These are phyloP conservation scores for Epinotia nisella DNA, from an alignment of 2,888 invertebrate genomes.

Conservation along the genomic window DNA sequence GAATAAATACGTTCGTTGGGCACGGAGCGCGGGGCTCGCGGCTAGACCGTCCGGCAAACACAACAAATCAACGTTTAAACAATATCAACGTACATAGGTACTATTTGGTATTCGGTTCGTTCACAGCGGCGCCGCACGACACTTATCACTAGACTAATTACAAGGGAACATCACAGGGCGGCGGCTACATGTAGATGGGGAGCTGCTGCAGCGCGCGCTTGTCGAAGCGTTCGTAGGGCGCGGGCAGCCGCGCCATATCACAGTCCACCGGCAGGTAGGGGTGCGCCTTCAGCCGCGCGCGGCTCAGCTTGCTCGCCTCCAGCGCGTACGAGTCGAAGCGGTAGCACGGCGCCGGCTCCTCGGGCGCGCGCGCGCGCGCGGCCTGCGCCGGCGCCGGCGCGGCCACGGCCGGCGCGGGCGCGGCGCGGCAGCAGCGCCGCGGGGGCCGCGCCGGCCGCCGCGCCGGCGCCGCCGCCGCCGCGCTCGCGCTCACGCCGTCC, in stretches of 20 bases:
- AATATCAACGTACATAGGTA: slow-evolving; percentile 79
- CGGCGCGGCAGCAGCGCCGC: slow-evolving; percentile 59
- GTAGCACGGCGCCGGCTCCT: slow-evolving; percentile 58
- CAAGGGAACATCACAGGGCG: slow-evolving; percentile 48
- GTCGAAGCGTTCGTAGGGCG: slow-evolving; percentile 80
- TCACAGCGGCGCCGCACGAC: slow-evolving; percentile 52
- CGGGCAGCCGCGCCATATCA: slow-evolving; percentile 77
- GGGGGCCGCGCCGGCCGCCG: slow-evolving; percentile 53
- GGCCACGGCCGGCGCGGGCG: slow-evolving; percentile 56
- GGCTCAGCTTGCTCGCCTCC: slow-evolving; percentile 59
- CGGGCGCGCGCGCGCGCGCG: slow-evolving; percentile 48
- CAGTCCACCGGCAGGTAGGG: slow-evolving; percentile 73
- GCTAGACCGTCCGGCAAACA: slow-evolving; percentile 59
- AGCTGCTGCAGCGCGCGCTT: slow-evolving; percentile 82
- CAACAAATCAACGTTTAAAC: slow-evolving; percentile 77
- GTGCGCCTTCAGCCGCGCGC: slow-evolving; percentile 67
- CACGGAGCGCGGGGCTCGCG: slow-evolving; percentile 52
- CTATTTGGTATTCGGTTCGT: slow-evolving; percentile 78
- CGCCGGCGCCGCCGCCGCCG: slow-evolving; percentile 61
- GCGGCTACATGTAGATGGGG: slow-evolving; percentile 81
- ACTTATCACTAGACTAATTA: slow-evolving; percentile 43
- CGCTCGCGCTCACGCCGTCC: slow-evolving; percentile 55
- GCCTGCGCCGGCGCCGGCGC: slow-evolving; percentile 59
- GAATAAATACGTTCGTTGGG: slow-evolving; percentile 79
- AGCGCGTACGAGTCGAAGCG: slow-evolving; percentile 63